Evolutionary conservation across 2,888 invertebrate species (phyloP).

Genomic region (Tenthredo scrophulariae): DNA sequence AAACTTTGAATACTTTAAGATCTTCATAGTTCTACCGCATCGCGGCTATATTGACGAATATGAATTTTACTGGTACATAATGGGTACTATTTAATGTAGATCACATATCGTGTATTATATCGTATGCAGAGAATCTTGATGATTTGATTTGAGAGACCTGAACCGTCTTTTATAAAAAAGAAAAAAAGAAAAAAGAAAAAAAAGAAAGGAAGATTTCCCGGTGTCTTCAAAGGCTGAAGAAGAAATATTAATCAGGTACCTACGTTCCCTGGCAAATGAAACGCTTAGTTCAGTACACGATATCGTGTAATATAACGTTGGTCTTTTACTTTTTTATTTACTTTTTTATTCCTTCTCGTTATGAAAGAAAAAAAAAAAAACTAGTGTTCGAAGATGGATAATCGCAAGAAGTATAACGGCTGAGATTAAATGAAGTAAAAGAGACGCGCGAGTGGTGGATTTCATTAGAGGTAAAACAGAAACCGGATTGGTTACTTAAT

Average conservation of each 20-base stretch:
- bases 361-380: not conserved
- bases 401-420: not conserved
- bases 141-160: not conserved
- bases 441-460: not conserved
- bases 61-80: not conserved
- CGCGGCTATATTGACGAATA: not conserved
- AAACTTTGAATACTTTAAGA: not conserved
- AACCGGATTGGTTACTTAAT: conserved; percentile 49
- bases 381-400: not conserved
- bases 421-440: conserved; percentile 3
- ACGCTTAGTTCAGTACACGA: not conserved
- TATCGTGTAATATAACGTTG: not conserved
- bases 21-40: not conserved
- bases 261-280: not conserved
- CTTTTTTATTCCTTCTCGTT: not conserved
- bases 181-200: not conserved
- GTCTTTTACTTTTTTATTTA: too few relatives aligned
- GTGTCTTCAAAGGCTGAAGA: not conserved
- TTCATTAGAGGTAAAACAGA: conserved; percentile 36
- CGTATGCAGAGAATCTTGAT: not conserved
- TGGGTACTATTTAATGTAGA: not conserved
- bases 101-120: not conserved
- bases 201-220: not conserved
- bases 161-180: not conserved
- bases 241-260: not conserved